These are phyloP conservation scores for Mormyrus iriodes DNA, from an alignment of 2,113 vertebrate genomes.

Conservation along the genomic window DNA sequence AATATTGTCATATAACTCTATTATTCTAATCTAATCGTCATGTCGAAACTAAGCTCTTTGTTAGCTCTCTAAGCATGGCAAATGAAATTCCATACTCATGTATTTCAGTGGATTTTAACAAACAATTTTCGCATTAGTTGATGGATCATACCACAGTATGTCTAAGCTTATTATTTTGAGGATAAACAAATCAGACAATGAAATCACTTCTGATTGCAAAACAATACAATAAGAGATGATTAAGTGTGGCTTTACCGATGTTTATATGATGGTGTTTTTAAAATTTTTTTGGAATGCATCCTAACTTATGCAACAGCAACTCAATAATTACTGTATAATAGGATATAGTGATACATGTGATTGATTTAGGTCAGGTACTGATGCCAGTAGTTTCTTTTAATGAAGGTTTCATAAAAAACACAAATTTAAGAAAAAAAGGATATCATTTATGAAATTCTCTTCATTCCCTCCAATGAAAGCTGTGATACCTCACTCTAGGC, in stretches of 20 bases:
- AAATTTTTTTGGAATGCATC: neutral
- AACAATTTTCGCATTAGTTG: slow-evolving; percentile 48
- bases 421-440: neutral
- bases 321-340: neutral
- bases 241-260: neutral
- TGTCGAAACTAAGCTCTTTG: slow-evolving; percentile 22
- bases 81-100: slow-evolving; percentile 41
- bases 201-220: slow-evolving; percentile 55
- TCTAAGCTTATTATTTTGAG: slow-evolving; percentile 53
- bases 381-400: neutral
- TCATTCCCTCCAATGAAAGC: slow-evolving; percentile 27
- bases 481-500: neutral
- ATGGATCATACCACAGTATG: slow-evolving; percentile 55
- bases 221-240: neutral
- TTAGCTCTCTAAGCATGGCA: slow-evolving; percentile 25
- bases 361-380: neutral
- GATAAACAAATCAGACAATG: slow-evolving; percentile 55
- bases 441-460: neutral
- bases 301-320: neutral
- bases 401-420: neutral
- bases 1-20: neutral
- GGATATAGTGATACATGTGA: neutral
- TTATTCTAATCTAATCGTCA: slow-evolving; percentile 17
- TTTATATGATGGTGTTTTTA: neutral
- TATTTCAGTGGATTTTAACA: slow-evolving; percentile 39